Evolutionary conservation across 2,113 vertebrate species (phyloP).

Genomic region (Oreocharis arfaki): DNA sequence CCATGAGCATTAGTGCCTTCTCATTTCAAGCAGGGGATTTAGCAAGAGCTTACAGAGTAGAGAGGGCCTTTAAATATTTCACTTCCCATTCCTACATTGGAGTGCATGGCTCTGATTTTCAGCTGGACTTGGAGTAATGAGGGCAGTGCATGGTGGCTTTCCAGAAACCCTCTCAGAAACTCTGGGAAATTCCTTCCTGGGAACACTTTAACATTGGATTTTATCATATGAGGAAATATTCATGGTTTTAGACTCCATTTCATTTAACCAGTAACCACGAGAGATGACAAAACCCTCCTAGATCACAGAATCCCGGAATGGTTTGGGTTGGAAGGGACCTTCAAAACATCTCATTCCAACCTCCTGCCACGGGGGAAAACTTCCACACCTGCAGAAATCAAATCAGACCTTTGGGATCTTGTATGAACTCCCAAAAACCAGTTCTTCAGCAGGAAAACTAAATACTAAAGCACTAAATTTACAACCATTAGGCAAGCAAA

Average conservation of each 20-base stretch:
- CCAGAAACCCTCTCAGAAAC: background rate
- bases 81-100: background rate
- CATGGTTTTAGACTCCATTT: background rate
- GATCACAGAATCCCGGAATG: background rate
- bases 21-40: background rate
- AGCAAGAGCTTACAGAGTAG: background rate
- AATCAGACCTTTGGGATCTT: background rate
- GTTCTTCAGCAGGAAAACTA: background rate
- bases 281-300: background rate
- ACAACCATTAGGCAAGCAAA: background rate
- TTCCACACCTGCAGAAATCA: background rate
- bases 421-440: background rate
- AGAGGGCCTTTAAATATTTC: background rate
- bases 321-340: background rate
- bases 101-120: background rate
- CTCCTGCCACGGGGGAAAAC: background rate
- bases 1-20: background rate
- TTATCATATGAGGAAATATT: background rate
- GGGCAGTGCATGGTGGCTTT: background rate
- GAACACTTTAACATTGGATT: background rate
- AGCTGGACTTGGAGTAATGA: background rate
- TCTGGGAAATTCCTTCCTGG: background rate
- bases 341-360: background rate
- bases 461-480: background rate
- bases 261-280: background rate